A percentile compares a stretch with the other conserved stretches of the same genome.
Conservation (phyloP, 2,888 invertebrate species). For the Eilema griseolum region DNA sequence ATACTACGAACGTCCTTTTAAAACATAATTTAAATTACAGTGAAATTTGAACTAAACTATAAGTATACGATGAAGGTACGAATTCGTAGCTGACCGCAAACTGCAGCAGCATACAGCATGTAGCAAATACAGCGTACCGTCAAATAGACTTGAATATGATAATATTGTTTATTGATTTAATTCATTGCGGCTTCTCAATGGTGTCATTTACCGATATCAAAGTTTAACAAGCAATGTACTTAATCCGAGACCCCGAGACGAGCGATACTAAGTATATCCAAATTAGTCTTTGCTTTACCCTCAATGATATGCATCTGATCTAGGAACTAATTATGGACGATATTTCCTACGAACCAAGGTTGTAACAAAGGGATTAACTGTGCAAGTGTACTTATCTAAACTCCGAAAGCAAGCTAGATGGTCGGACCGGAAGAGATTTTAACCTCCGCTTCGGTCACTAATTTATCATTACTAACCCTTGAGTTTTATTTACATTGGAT, state of each 20-base stretch:
- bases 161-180: too few species aligned
- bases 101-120: too few species aligned
- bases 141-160: too few species aligned
- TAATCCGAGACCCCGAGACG: background rate
- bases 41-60: too few species aligned
- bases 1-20: too few species aligned
- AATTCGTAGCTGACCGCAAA: too few species aligned
- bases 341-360: constrained; percentile 45
- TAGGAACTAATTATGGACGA: constrained; percentile 29
- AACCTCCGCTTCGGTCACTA: constrained; percentile 62
- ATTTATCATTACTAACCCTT: constrained; percentile 49
- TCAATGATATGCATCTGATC: constrained; percentile 18
- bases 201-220: too few species aligned
- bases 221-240: too few species aligned
- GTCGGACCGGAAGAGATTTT: constrained; percentile 62
- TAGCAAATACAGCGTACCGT: too few species aligned
- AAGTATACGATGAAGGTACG: too few species aligned
- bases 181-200: too few species aligned
- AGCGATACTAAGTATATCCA: background rate
- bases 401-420: constrained; percentile 45
- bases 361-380: constrained; percentile 43
- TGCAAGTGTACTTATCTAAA: constrained; percentile 50
- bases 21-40: too few species aligned
- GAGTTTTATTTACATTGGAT: constrained; percentile 41
- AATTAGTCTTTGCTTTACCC: background rate